A percentile compares a stretch with the other conserved stretches of the same genome.
Conservation (phyloP, 1,140 invertebrate species). For the Leptinotarsa undecemlineata region DNA sequence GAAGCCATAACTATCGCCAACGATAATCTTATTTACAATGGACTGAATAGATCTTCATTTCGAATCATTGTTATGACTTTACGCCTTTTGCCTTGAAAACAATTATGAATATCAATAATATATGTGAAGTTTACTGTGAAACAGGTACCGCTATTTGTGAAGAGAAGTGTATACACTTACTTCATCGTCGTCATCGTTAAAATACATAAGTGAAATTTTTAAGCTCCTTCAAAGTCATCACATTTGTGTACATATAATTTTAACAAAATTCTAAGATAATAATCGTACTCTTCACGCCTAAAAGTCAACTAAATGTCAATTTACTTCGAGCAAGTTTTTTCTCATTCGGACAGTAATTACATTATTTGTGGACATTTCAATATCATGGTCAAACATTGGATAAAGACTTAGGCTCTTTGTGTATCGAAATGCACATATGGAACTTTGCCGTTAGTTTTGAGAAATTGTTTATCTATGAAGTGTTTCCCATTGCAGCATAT, state of each 20-base stretch:
- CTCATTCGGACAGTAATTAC: conserved; percentile 1
- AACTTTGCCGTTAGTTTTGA: background rate
- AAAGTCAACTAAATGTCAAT: background rate
- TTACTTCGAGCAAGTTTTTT: background rate
- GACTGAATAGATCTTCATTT: too few species aligned
- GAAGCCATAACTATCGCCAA: too few species aligned
- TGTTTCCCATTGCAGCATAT: background rate
- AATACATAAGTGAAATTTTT: background rate
- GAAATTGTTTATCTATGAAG: background rate
- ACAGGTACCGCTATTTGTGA: too few species aligned
- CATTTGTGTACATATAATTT: conserved; percentile 17
- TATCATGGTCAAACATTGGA: background rate
- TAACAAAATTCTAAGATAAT: conserved; percentile 13
- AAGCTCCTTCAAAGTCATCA: background rate
- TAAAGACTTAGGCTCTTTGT: background rate
- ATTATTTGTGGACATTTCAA: conserved; percentile 1
- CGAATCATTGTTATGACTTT: too few species aligned
- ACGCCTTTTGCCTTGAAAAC: too few species aligned
- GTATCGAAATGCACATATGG: background rate
- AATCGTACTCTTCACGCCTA: background rate
- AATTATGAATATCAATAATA: too few species aligned
- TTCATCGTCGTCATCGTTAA: background rate
- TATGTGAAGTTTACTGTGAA: too few species aligned
- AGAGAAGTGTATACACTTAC: too few species aligned
- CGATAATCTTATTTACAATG: too few species aligned